Conservation (phyloP, 2,888 invertebrate genomes). For the Petrophora chlorosata region DNA sequence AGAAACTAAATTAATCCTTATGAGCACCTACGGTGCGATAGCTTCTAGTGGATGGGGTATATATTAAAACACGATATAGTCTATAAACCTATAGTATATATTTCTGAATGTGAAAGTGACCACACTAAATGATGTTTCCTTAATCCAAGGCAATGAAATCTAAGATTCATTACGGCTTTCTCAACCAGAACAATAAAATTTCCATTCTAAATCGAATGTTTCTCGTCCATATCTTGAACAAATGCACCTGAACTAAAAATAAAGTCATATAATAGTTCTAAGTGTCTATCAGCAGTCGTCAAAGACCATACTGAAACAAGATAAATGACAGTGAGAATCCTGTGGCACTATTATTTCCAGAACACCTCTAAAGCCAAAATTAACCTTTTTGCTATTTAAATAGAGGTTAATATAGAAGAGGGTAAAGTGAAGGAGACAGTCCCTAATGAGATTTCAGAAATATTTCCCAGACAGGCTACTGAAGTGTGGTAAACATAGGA, state of each 20-base stretch:
- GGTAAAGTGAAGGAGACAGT: background rate
- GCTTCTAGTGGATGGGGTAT: too few species aligned
- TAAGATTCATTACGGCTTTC: constrained; percentile 1
- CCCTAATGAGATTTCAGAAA: constrained; percentile 34
- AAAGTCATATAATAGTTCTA: constrained; percentile 46
- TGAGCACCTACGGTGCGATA: too few species aligned
- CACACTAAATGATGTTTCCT: too few species aligned
- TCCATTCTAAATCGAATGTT: too few species aligned
- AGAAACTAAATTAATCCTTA: too few species aligned
- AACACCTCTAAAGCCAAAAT: constrained; percentile 1
- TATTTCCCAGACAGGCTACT: constrained; percentile 36
- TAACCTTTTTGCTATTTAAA: background rate
- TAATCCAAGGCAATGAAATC: too few species aligned
- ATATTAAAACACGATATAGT: too few species aligned
- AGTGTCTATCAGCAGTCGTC: constrained; percentile 56
- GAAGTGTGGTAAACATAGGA: constrained; percentile 35
- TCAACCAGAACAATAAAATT: constrained; percentile 13
- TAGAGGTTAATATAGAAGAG: constrained; percentile 16
- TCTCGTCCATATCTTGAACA: constrained; percentile 20
- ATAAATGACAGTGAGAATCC: constrained; percentile 34
- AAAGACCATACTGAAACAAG: constrained; percentile 51
- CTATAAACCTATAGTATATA: too few species aligned
- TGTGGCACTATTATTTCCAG: constrained; percentile 25
- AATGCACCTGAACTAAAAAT: constrained; percentile 44
- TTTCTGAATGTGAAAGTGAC: too few species aligned